Base-by-base conservation (phyloP, 2,888 invertebrate genomes). In the Dryococelus australis region DNA sequence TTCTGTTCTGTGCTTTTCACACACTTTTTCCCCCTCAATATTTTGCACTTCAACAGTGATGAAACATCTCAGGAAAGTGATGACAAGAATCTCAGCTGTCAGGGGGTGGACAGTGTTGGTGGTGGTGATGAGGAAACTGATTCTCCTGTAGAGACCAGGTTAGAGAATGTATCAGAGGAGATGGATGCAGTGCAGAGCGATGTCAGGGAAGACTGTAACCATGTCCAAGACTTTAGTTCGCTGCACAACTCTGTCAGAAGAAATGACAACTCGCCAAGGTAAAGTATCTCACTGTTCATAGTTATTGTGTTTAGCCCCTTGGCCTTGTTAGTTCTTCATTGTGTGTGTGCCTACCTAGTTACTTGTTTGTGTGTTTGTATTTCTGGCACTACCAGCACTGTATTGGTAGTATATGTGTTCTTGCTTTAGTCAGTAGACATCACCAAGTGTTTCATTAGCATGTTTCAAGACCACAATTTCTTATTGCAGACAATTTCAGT, bases 241-340 rank as follows among this genome's bases (percentile, higher is more conserved):
- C 87, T 86, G 65, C 86, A 86, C 84, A 84, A 86, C 81, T 87
- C 88, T 80, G 81, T 88, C 28, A 86, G 88, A 86, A 88, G 88
- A 86, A 87, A 87, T 87, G 87, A 87, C 51, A 88, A 87, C 88
- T 88, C 87, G 81, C 87, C 87, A 87, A 89, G 89, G 89, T 89
- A 89, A 80, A 87, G 88, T 88, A 87, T 87, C 84, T 85, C 84
- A 81, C 83, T 65, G 65, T 65, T 24, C 65, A 20, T 65, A 65
- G 65, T 20, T 16, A 8, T n/a, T 20, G 47, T 47, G 47, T 47
- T 8, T 47, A 47, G 47, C n/a, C 24, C 65, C n/a, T 65, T 20
- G 24, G 13, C 65, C 65, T 65, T 65, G 65, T 20, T 65, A 16
- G 65, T 65, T 65, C 24, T 20, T n/a, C n/a, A 20, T 65, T 24